These are phyloP conservation scores for Falco cherrug DNA, from an alignment of 2,797 vertebrate genomes.

Conservation along the genomic window DNA sequence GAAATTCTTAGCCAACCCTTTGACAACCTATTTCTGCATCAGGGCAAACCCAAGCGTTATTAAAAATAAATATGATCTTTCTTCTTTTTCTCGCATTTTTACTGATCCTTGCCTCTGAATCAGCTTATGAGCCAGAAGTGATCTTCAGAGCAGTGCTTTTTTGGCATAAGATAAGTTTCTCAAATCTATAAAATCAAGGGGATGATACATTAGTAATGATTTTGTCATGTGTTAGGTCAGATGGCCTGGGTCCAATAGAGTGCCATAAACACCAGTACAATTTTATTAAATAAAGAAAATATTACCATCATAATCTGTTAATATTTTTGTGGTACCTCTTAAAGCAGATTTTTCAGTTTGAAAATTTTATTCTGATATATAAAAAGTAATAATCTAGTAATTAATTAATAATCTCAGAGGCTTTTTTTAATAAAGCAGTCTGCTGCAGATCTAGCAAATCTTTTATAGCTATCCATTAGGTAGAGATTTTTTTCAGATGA, in stretches of 20 bases:
- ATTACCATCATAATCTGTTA: not conserved
- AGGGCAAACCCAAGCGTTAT: not conserved
- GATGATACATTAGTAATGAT: not conserved
- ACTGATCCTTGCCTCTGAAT: not conserved
- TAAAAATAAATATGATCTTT: not conserved
- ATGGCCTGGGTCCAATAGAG: not conserved
- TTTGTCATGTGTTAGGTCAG: not conserved
- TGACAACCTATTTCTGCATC: not conserved
- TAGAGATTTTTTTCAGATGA: conserved; percentile 63
- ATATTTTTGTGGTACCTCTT: not conserved
- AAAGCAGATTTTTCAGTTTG: not conserved
- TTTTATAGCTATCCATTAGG: conserved; percentile 27
- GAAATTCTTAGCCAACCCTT: not conserved
- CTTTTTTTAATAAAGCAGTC: not conserved
- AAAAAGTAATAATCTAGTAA: not conserved
- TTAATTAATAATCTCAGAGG: not conserved
- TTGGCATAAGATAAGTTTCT: not conserved
- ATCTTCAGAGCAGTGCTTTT: not conserved
- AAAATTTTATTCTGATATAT: not conserved
- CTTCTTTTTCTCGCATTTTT: not conserved
- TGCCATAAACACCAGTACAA: not conserved
- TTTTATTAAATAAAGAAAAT: not conserved
- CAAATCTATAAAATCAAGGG: not conserved
- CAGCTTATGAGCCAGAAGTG: not conserved
- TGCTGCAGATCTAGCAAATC: not conserved